Evolutionary conservation across 2,797 vertebrate genomes (phyloP), one percentile per base, ranked within the genome.

Genomic region (Coreius guichenoti): DNA sequence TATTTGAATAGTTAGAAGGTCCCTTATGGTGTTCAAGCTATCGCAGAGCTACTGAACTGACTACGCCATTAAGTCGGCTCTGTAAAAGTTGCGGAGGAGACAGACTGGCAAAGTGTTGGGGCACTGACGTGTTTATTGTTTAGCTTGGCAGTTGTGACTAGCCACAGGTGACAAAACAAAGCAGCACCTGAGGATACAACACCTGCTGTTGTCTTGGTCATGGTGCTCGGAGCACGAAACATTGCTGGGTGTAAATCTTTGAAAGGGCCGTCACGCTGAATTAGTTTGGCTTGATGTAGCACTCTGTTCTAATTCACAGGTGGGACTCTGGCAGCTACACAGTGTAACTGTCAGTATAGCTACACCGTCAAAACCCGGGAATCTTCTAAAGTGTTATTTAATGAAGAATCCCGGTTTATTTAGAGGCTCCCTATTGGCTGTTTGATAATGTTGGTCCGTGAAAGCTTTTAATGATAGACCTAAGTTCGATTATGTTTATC

Each of bases 81-180:
- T 23, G 17, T 80, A 29, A 26, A 82, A 80, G 79, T 68, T 79
- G 7, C 23, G 19, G 51, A 56, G 26, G 36, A 82, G 36, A 77
- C 39, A 26, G 43, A 31, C 21, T 47, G 56, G 61, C 3, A 9
- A 36, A 56, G 19, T 58, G 81, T 83, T 83, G 45, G 76, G 68
- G 26, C 26, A 77, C 51, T 84, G 72, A 54, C 51, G 67, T 77
- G 75, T 78, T 78, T 86, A 67, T 70, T 84, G 49, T 73, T 70
- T 73, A 65, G 76, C 29, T 54, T n/a, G 29, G 17, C 79, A 12
- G 74, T 45, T 72, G 21, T 58, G 56, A 86, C 58, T 82, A 86
- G 81, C 84, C 77, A 84, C 86, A 90, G 87, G 87, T 90, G 89
- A 90, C 68, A 63, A 87, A 82, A 82, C 81, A 86, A 82, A 81